phyloP scores from a whole-genome alignment of 2,113 vertebrate genomes.

The Elephas maximus region DNA sequence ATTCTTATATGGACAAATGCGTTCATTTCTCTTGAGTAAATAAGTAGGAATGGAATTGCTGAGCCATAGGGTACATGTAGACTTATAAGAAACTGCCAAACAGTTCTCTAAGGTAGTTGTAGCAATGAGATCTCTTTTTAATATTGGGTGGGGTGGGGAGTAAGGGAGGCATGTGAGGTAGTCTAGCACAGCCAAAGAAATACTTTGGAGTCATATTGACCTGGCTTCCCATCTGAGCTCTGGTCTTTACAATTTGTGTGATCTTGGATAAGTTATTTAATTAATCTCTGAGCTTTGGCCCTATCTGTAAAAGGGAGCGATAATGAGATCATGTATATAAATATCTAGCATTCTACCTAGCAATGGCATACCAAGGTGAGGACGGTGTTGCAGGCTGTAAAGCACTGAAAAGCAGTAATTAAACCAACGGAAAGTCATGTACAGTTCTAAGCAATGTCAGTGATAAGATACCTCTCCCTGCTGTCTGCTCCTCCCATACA shows the following conservation, averaged over 20 bases:
- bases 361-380: not conserved
- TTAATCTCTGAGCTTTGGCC: constrained; percentile 7
- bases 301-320: constrained; percentile 11
- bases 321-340: not conserved
- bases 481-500: not conserved
- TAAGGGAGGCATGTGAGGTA: not conserved
- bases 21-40: constrained; percentile 57
- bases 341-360: not conserved
- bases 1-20: not conserved
- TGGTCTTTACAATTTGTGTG: not conserved
- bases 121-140: constrained; percentile 24
- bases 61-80: not conserved
- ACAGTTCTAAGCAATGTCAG: not conserved
- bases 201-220: not conserved
- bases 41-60: not conserved
- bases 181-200: not conserved
- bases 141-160: not conserved
- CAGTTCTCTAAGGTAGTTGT: not conserved
- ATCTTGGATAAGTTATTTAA: not conserved
- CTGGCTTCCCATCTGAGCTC: not conserved
- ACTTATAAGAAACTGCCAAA: not conserved
- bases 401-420: constrained; percentile 41
- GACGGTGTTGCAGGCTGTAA: not conserved
- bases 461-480: constrained; percentile 10
- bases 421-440: constrained; percentile 9